Base-by-base conservation (phyloP, 2,888 invertebrate genomes). In the Andrena minutula region DNA sequence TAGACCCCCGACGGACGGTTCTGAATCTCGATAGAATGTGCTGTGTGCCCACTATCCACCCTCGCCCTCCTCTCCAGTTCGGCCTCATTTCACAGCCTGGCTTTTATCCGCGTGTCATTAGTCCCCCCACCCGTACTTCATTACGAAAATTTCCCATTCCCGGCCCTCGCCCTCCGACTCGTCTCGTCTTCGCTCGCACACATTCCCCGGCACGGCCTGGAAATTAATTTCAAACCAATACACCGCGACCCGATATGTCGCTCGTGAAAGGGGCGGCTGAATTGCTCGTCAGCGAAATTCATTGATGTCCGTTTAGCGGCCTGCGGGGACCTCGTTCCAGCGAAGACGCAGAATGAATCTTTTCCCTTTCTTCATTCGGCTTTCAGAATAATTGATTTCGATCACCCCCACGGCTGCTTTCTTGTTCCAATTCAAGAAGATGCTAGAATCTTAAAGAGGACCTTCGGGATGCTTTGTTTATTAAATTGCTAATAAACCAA, bases 81-180 rank as follows among this genome's bases (percentile, higher is more conserved):
- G 66, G 84, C 74, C 79, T 85, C 72, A 53, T 83, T 81, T 84
- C 72, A 47, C 60, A 73, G 60, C 28, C 65, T 49, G 56, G 70
- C 81, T 83, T 85, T 84, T 76, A 83, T 77, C 58, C 76, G 41
- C 85, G 76, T 81, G 76, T 83, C 75, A 79, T 77, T 79, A 81
- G 85, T 78, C 78, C 58, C 30, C 56, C 23, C 23, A 56, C 64
- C 75, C 71, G 70, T 72, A 51, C 79, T 81, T 76, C 73, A 72
- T 80, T 73, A 71, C 75, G 78, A 83, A 82, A 82, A 83, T 82
- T 74, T 82, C 81, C 70, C 81, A 28, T 68, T 70, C 76, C 70
- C 64, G 4, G 47, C n/a, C 20, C 30, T 47, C 6, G 30, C 10
- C 65, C n/a, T 12, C 51, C 23, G 51, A 8, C 5, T 26, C n/a